Percentiles rank a stretch among this genome's conserved stretches.
phyloP scores from a whole-genome alignment of 2,113 vertebrate species.

The Myodes glareolus region DNA sequence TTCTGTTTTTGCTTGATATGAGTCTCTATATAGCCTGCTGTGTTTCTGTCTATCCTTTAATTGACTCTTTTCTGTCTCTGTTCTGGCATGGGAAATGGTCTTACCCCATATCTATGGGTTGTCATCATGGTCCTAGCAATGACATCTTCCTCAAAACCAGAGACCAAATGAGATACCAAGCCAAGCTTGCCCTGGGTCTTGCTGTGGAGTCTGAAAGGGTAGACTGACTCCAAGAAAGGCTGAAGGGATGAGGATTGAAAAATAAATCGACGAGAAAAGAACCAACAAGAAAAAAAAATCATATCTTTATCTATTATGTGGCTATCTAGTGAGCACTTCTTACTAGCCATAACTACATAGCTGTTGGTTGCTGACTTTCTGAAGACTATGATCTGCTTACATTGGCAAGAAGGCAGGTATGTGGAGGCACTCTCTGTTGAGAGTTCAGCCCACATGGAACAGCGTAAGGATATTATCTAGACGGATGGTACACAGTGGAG shows the following conservation, averaged over 20 bases:
- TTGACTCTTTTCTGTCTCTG: neutral
- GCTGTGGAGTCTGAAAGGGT: neutral
- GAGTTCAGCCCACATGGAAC: neutral
- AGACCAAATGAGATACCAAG: neutral
- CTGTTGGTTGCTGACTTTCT: neutral
- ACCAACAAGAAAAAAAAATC: neutral
- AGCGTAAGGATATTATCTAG: neutral
- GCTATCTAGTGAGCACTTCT: neutral
- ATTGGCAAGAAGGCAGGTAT: neutral
- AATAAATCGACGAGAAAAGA: neutral
- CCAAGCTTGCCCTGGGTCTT: neutral
- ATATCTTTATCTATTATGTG: neutral
- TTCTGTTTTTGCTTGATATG: neutral
- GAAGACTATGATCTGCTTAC: conserved; percentile 26
- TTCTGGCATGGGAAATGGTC: neutral
- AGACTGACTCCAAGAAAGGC: no score
- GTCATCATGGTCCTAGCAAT: neutral
- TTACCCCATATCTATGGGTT: neutral
- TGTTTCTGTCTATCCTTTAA: neutral
- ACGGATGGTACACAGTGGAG: neutral
- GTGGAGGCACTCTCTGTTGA: neutral
- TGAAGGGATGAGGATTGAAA: neutral
- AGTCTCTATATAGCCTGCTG: neutral
- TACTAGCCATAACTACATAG: neutral
- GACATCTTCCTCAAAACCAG: neutral